Percentiles rank a stretch among this genome's conserved stretches.
phyloP scores from a whole-genome alignment of 2,888 invertebrate species.

The Eilema sororculum region DNA sequence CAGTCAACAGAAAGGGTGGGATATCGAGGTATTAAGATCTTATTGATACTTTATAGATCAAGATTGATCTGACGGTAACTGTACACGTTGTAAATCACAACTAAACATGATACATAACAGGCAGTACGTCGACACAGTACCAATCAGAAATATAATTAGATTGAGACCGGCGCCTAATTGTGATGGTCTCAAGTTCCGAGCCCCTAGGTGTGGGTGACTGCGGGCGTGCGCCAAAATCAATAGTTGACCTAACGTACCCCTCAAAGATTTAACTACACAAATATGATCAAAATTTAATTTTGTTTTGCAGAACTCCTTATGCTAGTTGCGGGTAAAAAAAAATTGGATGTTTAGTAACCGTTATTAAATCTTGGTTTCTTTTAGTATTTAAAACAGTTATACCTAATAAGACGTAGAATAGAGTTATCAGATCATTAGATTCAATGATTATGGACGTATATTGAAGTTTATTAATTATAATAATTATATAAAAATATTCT shows the following conservation, averaged over 20 bases:
- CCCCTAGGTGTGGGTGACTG: slow-evolving; percentile 64
- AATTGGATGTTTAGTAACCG: background rate
- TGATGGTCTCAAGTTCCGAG: slow-evolving; percentile 82
- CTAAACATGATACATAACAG: slow-evolving; percentile 24
- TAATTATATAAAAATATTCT: slow-evolving; percentile 34
- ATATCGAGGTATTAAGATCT: too few species aligned
- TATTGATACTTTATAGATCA: too few species aligned
- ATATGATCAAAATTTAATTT: slow-evolving; percentile 61
- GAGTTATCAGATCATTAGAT: slow-evolving; percentile 3
- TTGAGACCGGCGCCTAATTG: slow-evolving; percentile 81
- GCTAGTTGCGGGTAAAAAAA: background rate
- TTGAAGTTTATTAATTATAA: slow-evolving; percentile 41
- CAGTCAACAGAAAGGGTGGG: too few species aligned
- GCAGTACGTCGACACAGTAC: slow-evolving; percentile 63
- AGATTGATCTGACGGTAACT: background rate
- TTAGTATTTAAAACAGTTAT: background rate
- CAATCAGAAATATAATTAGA: slow-evolving; percentile 86
- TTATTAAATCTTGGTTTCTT: background rate
- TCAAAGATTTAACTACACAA: slow-evolving; percentile 61
- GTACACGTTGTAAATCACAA: slow-evolving; percentile 53
- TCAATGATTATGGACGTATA: slow-evolving; percentile 33
- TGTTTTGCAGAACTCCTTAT: slow-evolving; percentile 1
- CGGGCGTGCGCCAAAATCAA: slow-evolving; percentile 71
- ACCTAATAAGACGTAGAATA: background rate
- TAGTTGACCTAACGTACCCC: slow-evolving; percentile 73